Evolutionary conservation across 1,140 invertebrate genomes (phyloP).

Genomic region (Pseudobourletiella spinata): DNA sequence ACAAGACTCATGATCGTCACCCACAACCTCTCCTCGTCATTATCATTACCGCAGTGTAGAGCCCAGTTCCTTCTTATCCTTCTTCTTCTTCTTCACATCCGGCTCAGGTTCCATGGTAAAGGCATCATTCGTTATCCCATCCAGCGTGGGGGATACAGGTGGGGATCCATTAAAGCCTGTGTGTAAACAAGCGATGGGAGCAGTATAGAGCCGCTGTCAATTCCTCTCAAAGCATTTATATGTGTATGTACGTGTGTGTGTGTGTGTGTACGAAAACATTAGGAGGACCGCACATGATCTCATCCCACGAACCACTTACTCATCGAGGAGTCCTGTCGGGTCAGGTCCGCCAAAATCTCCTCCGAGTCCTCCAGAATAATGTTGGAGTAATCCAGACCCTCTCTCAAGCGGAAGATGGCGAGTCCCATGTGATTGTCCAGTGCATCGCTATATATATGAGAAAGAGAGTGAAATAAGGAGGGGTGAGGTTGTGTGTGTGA

Average conservation of each 20-base stretch:
- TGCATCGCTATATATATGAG: constrained; percentile 47
- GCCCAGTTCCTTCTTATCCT: constrained; percentile 18
- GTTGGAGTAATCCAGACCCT: constrained; percentile 46
- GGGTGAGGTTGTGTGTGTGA: too few relatives aligned
- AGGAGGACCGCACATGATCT: too few relatives aligned
- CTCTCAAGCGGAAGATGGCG: constrained; percentile 47
- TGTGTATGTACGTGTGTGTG: too few relatives aligned
- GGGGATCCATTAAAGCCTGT: too few relatives aligned
- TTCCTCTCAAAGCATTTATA: too few relatives aligned
- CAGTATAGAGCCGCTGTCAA: too few relatives aligned
- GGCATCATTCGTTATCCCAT: background rate
- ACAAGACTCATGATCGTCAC: too few relatives aligned
- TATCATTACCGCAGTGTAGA: constrained; percentile 20
- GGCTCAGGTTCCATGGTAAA: constrained; percentile 26
- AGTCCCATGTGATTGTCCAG: constrained; percentile 51
- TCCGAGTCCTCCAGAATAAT: constrained; percentile 40
- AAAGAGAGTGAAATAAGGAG: too few relatives aligned
- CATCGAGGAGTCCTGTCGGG: constrained; percentile 25
- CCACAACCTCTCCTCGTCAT: too few relatives aligned
- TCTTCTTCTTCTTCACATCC: constrained; percentile 5
- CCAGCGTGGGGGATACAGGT: background rate
- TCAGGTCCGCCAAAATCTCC: constrained; percentile 31
- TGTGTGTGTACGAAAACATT: too few relatives aligned
- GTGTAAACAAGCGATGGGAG: too few relatives aligned
- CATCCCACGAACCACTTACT: too few relatives aligned